Evolutionary conservation across 1,140 invertebrate species (phyloP), one percentile per base, ranked within the genome.

Genomic region (Heliconius hermathena): DNA sequence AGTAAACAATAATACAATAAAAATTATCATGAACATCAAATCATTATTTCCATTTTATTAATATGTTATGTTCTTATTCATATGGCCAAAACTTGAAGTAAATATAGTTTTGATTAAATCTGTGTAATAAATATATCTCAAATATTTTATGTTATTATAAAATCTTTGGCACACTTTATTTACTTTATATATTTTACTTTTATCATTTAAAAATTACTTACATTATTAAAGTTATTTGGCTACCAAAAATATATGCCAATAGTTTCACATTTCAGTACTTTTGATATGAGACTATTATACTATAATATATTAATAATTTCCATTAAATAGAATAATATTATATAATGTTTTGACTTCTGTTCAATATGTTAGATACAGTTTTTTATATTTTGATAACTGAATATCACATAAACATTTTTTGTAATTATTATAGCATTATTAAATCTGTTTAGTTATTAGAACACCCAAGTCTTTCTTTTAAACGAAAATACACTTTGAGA

Each of bases 401-500:
- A 60, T 60, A n/a, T 22, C 8, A 66, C 22, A 66, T 66, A 29
- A 66, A 16, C 11, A 66, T 26, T 4, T 66, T 66, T 66, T 16
- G 60, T 66, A 18, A 60, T 66, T 66, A 8, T 72, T n/a, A 38
- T 22, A 72, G 33, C 33, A 72, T 72, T 38, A 38, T n/a, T 20
- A 72, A 72, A n/a, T 73, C 0, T 22, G 22, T n/a, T 81, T 66
- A 81, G 71, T 82, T 80, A 80, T 81, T 86, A 13, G 72, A 36
- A 73, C 80, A 84, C 26, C 91, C 89, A 75, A 95, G 78, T 81
- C 91, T 89, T 86, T 95, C 94, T 82, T 90, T 91, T 8, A 95
- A 79, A 52, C 94, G 91, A 77, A 93, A 92, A 86, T 93, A 95
- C 29, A 95, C 85, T 87, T 95, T 95, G 36, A 95, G 84, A 57